Percentiles rank a stretch among this genome's conserved stretches.
These are phyloP conservation scores for Habroteleia sp. DNA, from an alignment of 2,888 invertebrate genomes.

Conservation along the genomic window DNA sequence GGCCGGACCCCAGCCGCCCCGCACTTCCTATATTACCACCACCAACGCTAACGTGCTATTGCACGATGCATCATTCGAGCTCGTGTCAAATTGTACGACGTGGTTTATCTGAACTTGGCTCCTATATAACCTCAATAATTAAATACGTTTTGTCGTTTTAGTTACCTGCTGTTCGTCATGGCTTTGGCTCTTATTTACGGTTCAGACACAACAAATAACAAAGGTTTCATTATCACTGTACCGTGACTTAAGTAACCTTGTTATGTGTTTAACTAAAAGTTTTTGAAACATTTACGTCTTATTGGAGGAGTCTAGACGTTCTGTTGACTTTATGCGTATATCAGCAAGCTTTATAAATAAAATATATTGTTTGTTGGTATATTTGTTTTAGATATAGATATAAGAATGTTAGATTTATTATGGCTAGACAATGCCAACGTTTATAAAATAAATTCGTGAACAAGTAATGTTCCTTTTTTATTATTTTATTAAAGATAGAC, in stretches of 20 bases:
- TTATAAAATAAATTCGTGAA: too few relatives aligned
- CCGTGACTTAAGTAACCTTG: constrained; percentile 14
- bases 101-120: constrained; percentile 17
- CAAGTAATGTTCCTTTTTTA: too few relatives aligned
- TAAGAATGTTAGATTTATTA: too few relatives aligned
- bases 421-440: too few relatives aligned
- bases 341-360: too few relatives aligned
- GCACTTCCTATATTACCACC: constrained; percentile 57
- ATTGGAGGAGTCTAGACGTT: too few relatives aligned
- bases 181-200: constrained; percentile 10
- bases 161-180: constrained; percentile 13
- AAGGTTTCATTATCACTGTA: constrained; percentile 2
- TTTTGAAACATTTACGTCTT: too few relatives aligned
- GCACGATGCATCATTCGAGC: constrained; percentile 56
- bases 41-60: constrained; percentile 59
- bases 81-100: constrained; percentile 41
- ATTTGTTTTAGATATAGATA: too few relatives aligned
- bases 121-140: background rate
- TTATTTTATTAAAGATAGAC: too few relatives aligned
- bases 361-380: too few relatives aligned
- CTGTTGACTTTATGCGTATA: too few relatives aligned
- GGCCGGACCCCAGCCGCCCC: constrained; percentile 69
- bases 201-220: constrained; percentile 2
- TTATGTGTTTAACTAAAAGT: too few relatives aligned
- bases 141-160: constrained; percentile 9